Base-by-base conservation (phyloP, 2,113 vertebrate species). In the Varanus komodoensis region DNA sequence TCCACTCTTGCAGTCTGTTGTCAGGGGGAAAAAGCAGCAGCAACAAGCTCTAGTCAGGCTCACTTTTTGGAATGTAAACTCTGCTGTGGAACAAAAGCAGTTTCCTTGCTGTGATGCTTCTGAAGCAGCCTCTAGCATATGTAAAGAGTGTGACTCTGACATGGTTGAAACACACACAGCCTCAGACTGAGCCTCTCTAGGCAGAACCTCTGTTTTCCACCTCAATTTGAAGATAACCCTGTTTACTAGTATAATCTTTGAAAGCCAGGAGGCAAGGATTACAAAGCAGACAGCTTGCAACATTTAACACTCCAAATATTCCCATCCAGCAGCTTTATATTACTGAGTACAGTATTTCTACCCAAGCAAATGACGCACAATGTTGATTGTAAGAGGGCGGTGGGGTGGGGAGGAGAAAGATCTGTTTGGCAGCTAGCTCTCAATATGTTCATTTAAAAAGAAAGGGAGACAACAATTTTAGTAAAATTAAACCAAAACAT, bases 51-150 rank as follows among this genome's bases (percentile, higher is more conserved):
- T 88, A 92, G 82, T 87, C 50, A 86, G 75, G 84, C 89, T 93
- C 92, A 91, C 91, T 93, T 93, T 68, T 48, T 77, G 97, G 96
- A 97, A 97, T 88, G 94, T 94, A 89, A 97, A 97, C 95, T 92
- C 95, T 94, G 95, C 93, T 92, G 93, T 94, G 96, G 98, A 97
- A 97, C 95, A 96, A 96, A 96, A 93, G 93, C 94, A 82, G 91
- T 93, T 97, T 96, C 95, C 96, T 93, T 95, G 90, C 93, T 79
- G 50, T 64, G 88, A 92, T 79, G 89, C 89, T 90, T 73, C 90
- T 78, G 89, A 90, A 89, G 89, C 92, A 61, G 89, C 68, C 73
- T 92, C 92, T 61, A 57, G 87, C 83, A 17, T 38, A 74, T 17
- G 8, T 87, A 90, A 93, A 93, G 54, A 6, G n/a, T 74, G 86